These are phyloP conservation scores for Prunella himalayana DNA, from an alignment of 2,113 vertebrate genomes.

Conservation along the genomic window DNA sequence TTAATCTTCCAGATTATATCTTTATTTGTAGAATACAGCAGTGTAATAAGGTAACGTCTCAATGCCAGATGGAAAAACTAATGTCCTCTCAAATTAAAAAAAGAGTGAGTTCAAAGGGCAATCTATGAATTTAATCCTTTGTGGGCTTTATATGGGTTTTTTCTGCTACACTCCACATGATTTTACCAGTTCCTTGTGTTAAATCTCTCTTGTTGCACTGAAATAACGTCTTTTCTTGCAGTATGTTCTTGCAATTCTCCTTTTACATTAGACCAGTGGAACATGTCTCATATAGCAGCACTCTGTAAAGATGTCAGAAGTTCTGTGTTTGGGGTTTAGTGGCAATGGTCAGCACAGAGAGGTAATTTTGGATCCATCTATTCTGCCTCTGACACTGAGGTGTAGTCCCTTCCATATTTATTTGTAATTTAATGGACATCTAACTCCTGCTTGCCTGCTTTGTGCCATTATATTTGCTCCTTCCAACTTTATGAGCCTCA, in stretches of 20 bases:
- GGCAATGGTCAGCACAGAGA: background rate
- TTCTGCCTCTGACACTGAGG: background rate
- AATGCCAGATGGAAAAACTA: conserved; percentile 8
- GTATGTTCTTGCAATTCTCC: background rate
- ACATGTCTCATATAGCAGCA: background rate
- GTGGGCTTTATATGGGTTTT: background rate
- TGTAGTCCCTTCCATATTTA: background rate
- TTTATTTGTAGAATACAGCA: conserved; percentile 19
- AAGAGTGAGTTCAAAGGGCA: background rate
- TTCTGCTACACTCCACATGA: background rate
- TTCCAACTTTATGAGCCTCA: background rate
- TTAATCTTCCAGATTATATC: background rate
- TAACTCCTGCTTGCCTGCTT: background rate
- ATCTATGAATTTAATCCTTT: conserved; percentile 22
- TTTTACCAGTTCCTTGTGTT: background rate
- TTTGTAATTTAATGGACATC: background rate
- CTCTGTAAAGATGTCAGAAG: background rate
- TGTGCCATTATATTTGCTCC: background rate
- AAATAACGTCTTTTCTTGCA: background rate
- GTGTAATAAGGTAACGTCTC: conserved; percentile 27
- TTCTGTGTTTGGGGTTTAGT: background rate
- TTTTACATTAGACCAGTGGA: background rate
- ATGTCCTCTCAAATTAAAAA: conserved; percentile 7
- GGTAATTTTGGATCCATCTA: background rate
- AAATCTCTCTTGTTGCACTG: background rate